These are phyloP conservation scores for Callipepla californica DNA, from an alignment of 2,113 vertebrate genomes.

Conservation along the genomic window DNA sequence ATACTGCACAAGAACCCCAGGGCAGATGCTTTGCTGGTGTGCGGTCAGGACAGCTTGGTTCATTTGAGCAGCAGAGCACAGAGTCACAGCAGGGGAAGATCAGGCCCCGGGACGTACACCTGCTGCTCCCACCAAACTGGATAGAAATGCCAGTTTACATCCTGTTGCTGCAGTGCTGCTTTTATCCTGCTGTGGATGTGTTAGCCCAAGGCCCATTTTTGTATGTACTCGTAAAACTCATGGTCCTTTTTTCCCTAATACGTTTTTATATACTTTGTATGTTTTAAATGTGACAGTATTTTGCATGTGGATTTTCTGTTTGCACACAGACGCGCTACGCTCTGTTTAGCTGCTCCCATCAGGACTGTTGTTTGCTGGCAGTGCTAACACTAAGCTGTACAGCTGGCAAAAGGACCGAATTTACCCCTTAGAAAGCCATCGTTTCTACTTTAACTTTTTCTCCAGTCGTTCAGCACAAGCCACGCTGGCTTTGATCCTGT, in stretches of 20 bases:
- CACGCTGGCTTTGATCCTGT: neutral
- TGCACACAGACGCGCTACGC: neutral
- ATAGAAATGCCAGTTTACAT: neutral
- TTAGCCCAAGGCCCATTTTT: neutral
- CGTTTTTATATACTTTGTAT: neutral
- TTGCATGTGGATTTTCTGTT: neutral
- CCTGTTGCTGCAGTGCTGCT: neutral
- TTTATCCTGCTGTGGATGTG: neutral
- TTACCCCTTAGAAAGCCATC: neutral
- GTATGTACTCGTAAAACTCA: neutral
- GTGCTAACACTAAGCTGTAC: neutral
- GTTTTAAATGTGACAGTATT: neutral
- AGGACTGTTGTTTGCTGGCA: accelerated
- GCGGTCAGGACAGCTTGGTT: neutral
- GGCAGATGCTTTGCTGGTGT: neutral
- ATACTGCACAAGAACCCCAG: neutral
- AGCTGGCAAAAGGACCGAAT: neutral
- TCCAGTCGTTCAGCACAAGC: neutral
- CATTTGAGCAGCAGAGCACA: neutral
- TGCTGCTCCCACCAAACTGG: neutral
- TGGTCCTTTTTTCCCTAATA: accelerated
- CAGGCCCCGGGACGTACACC: neutral
- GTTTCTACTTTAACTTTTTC: neutral
- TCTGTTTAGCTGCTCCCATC: neutral
- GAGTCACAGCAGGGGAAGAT: neutral